A percentile compares a stretch with the other conserved stretches of the same genome.
Conservation (phyloP, 2,113 vertebrate species). For the Oryzias woworae region DNA sequence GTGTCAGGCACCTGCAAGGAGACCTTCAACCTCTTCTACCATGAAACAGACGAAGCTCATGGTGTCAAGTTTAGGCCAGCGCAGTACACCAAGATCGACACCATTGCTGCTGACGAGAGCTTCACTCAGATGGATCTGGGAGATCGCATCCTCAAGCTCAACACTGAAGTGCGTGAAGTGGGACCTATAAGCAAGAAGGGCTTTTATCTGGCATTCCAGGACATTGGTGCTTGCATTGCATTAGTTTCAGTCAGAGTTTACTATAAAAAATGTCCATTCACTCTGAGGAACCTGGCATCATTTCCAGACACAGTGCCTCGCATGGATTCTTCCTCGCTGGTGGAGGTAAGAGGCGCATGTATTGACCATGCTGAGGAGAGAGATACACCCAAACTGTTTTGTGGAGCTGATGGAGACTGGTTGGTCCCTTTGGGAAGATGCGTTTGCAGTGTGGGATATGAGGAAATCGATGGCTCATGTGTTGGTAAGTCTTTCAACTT, state of each 20-base stretch:
- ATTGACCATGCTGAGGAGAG: constrained; percentile 92
- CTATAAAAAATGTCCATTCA: constrained; percentile 96
- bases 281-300: constrained; percentile 88
- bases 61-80: constrained; percentile 86
- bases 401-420: constrained; percentile 95
- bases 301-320: constrained; percentile 95
- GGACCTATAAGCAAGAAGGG: constrained; percentile 90
- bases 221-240: constrained; percentile 95
- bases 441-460: constrained; percentile 91
- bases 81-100: constrained; percentile 93
- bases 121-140: constrained; percentile 98
- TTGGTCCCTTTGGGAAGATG: constrained; percentile 92
- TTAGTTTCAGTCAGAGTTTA: constrained; percentile 92
- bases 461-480: constrained; percentile 89
- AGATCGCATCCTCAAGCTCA: constrained; percentile 94
- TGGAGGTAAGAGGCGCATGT: constrained; percentile 92
- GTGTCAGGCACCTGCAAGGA: constrained; percentile 95
- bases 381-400: constrained; percentile 94
- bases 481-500: constrained; percentile 79
- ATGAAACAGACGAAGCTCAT: constrained; percentile 90
- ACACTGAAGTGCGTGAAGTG: constrained; percentile 93
- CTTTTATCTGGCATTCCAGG: constrained; percentile 94
- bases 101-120: constrained; percentile 94
- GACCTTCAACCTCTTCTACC: constrained; percentile 94
- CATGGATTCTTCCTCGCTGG: constrained; percentile 93